A percentile compares a stretch with the other conserved stretches of the same genome.
Evolutionary conservation across 2,113 vertebrate species (phyloP).

Genomic region (Macaca mulatta): DNA sequence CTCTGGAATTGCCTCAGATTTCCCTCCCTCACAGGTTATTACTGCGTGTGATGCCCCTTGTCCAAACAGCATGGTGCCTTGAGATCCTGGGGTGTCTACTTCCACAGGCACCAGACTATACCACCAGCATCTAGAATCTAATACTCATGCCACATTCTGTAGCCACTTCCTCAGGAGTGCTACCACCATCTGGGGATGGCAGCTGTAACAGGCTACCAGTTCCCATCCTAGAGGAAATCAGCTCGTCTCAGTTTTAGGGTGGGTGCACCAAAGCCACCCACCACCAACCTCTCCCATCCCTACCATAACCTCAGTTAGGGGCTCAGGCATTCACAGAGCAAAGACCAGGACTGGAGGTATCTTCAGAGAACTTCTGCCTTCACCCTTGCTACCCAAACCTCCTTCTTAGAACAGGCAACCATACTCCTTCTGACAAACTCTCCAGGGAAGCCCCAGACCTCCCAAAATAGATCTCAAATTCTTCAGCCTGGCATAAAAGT

Average conservation of each 20-base stretch:
- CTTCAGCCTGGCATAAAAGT: background rate
- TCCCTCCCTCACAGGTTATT: too few relatives aligned
- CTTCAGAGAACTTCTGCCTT: background rate
- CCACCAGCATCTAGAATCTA: background rate
- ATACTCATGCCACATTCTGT: background rate
- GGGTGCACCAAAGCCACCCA: background rate
- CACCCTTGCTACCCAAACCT: too few relatives aligned
- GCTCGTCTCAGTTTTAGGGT: background rate
- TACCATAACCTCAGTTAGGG: background rate
- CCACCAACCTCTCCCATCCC: background rate
- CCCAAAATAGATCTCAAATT: background rate
- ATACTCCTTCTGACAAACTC: background rate
- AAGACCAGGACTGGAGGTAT: background rate
- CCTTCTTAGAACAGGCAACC: background rate
- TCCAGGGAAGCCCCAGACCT: background rate
- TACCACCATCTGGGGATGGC: background rate
- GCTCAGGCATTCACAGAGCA: background rate
- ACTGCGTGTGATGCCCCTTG: background rate
- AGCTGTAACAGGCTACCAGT: background rate
- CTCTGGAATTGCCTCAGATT: background rate
- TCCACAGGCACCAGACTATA: background rate
- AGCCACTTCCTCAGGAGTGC: too few relatives aligned
- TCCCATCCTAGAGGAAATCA: background rate
- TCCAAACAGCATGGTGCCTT: background rate
- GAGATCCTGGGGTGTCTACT: background rate